A percentile compares a stretch with the other conserved stretches of the same genome.
Conservation (phyloP, 1,140 invertebrate genomes). For the Pararge aegeria region DNA sequence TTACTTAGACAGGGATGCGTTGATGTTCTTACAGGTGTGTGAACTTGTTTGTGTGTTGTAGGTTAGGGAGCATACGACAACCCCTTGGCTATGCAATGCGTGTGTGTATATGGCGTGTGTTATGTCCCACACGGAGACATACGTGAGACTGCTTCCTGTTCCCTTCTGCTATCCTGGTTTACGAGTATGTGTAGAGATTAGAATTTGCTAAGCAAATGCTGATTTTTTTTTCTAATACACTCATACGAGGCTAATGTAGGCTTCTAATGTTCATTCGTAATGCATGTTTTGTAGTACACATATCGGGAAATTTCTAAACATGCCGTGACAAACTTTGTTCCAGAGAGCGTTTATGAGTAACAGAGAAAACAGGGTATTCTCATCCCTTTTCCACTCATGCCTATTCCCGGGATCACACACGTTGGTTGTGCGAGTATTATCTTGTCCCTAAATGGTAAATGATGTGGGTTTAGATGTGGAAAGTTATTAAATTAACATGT, state of each 20-base stretch:
- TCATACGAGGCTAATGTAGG: slow-evolving; percentile 48
- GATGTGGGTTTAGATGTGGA: slow-evolving; percentile 2
- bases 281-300: neutral
- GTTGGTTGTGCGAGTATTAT: slow-evolving; percentile 7
- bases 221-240: slow-evolving; percentile 66
- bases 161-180: slow-evolving; percentile 59
- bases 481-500: slow-evolving; percentile 5
- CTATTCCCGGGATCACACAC: slow-evolving; percentile 32
- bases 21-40: slow-evolving; percentile 38
- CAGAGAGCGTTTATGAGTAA: slow-evolving; percentile 20
- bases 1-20: slow-evolving; percentile 54
- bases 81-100: slow-evolving; percentile 63
- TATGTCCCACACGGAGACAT: slow-evolving; percentile 60
- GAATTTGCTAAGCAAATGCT: slow-evolving; percentile 76
- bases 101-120: slow-evolving; percentile 61
- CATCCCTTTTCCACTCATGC: slow-evolving; percentile 14
- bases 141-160: slow-evolving; percentile 57
- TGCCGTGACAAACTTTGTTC: neutral
- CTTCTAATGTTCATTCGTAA: slow-evolving; percentile 30
- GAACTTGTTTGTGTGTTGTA: slow-evolving; percentile 38
- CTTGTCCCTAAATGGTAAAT: slow-evolving; percentile 11
- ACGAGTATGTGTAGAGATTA: slow-evolving; percentile 78
- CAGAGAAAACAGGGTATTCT: slow-evolving; percentile 18
- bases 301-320: slow-evolving; percentile 16
- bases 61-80: slow-evolving; percentile 57